phyloP scores from a whole-genome alignment of 2,888 invertebrate species.

The Cyclophora albipunctata region DNA sequence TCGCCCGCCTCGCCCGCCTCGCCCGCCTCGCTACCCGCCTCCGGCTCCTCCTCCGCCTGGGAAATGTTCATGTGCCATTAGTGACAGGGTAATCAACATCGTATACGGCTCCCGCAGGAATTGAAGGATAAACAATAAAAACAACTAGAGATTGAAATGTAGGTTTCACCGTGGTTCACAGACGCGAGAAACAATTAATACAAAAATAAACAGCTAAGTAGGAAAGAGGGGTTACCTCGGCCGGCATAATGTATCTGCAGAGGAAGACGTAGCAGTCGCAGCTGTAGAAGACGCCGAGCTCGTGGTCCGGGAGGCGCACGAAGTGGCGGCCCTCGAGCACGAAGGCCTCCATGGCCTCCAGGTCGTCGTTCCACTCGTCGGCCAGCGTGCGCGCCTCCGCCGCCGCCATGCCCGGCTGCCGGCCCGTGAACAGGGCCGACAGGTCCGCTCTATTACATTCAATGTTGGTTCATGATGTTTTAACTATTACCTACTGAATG shows the following conservation, averaged over 20 bases:
- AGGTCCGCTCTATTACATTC: slow-evolving; percentile 88
- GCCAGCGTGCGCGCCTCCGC: slow-evolving; percentile 91
- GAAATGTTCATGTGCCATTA: no score
- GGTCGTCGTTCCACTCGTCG: slow-evolving; percentile 98
- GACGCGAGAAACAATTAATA: no score
- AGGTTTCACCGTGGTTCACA: no score
- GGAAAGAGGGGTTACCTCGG: slow-evolving; percentile 52
- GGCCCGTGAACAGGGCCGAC: slow-evolving; percentile 94
- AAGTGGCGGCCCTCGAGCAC: slow-evolving; percentile 98
- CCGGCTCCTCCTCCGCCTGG: no score
- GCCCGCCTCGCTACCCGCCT: no score
- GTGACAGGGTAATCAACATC: no score
- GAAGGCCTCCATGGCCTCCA: slow-evolving; percentile 98
- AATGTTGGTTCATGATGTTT: no score
- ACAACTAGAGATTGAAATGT: no score
- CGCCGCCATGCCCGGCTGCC: slow-evolving; percentile 91
- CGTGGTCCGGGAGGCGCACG: slow-evolving; percentile 95
- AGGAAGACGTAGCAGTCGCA: slow-evolving; percentile 98
- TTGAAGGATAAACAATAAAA: no score
- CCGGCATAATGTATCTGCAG: slow-evolving; percentile 94
- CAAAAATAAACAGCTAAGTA: no score
- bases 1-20: slow-evolving; percentile 32
- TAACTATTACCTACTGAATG: no score
- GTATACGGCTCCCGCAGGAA: no score
- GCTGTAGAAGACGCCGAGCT: slow-evolving; percentile 92